Percentiles rank a stretch among this genome's conserved stretches.
These are phyloP conservation scores for Eilema caniola DNA, from an alignment of 2,888 invertebrate species.

Conservation along the genomic window DNA sequence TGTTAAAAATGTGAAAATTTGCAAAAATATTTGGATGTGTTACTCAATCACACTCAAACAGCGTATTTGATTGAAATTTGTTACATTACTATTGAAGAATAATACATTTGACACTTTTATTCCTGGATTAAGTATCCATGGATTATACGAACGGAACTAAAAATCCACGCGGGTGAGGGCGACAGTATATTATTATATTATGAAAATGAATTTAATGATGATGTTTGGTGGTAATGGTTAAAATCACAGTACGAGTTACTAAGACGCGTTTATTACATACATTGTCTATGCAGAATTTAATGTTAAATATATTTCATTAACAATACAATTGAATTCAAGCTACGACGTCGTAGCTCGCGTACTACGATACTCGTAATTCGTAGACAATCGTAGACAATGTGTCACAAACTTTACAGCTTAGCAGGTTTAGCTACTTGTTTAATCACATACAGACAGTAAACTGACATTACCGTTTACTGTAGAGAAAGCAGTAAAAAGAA, in stretches of 20 bases:
- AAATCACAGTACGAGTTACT: neutral
- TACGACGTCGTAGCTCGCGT: slow-evolving; percentile 30
- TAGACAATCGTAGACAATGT: slow-evolving; percentile 26
- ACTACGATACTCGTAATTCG: slow-evolving; percentile 37
- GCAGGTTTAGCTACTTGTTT: slow-evolving; percentile 20
- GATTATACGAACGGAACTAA: too few species aligned
- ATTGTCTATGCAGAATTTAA: neutral
- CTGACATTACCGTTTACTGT: neutral
- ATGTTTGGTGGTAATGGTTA: neutral
- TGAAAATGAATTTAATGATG: too few species aligned
- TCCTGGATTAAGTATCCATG: too few species aligned
- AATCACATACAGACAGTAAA: too few species aligned
- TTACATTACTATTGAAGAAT: too few species aligned
- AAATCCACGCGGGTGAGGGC: too few species aligned
- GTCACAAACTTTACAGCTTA: slow-evolving; percentile 30
- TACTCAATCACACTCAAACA: too few species aligned
- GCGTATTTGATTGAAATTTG: too few species aligned
- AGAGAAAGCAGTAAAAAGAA: neutral
- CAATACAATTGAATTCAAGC: slow-evolving; percentile 26
- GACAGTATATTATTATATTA: too few species aligned
- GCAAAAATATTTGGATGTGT: too few species aligned
- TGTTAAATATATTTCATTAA: slow-evolving; percentile 19
- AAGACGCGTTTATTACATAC: neutral
- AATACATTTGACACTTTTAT: too few species aligned
- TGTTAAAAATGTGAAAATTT: too few species aligned